Evolutionary conservation across 1,140 invertebrate species (phyloP).

Genomic region (Cydia amplana): DNA sequence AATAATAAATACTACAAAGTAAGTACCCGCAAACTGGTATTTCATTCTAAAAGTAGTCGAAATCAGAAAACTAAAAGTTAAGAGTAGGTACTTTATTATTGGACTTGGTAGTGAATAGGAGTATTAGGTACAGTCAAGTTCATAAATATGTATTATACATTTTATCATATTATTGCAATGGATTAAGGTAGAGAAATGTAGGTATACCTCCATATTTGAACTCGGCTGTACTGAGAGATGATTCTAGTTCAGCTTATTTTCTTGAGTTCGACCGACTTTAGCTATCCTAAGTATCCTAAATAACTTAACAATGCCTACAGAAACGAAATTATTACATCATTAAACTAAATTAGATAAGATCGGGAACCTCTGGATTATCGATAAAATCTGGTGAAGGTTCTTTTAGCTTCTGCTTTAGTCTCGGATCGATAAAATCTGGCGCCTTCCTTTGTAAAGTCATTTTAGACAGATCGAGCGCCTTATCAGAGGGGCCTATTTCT

Average conservation of each 20-base stretch:
- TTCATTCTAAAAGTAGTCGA: not conserved
- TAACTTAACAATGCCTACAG: too few species aligned
- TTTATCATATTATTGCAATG: too few species aligned
- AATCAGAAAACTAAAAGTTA: not conserved
- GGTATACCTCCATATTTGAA: too few species aligned
- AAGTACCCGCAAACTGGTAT: not conserved
- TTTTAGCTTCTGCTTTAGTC: constrained; percentile 56
- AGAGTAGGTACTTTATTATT: too few species aligned
- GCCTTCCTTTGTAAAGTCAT: constrained; percentile 48
- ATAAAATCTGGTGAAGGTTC: constrained; percentile 66
- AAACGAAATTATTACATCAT: not conserved
- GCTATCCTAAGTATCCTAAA: not conserved
- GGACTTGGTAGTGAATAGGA: too few species aligned
- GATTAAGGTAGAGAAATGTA: too few species aligned
- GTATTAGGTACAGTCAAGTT: too few species aligned
- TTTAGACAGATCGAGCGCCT: constrained; percentile 69
- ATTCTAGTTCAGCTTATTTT: not conserved
- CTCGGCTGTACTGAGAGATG: too few species aligned
- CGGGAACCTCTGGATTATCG: constrained; percentile 74
- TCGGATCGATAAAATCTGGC: constrained; percentile 48
- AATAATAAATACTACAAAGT: constrained; percentile 2
- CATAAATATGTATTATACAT: too few species aligned
- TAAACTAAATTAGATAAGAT: constrained; percentile 56
- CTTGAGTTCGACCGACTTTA: not conserved
- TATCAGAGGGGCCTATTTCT: constrained; percentile 70